Percentiles rank a stretch among this genome's conserved stretches.
These are phyloP conservation scores for Asteroscopus sphinx DNA, from an alignment of 2,888 invertebrate species.

Conservation along the genomic window DNA sequence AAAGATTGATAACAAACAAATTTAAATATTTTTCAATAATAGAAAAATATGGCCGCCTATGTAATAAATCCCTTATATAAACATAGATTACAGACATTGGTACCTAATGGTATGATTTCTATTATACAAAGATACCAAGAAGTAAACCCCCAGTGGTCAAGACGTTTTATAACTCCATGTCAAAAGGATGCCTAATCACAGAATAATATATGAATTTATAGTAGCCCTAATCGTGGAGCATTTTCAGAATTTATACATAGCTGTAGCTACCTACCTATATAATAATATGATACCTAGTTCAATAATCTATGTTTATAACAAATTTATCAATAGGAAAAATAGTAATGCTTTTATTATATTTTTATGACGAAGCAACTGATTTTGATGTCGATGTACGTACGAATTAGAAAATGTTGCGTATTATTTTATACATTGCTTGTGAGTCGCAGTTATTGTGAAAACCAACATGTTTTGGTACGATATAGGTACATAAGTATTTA, in stretches of 20 bases:
- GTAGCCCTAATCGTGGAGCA: neutral
- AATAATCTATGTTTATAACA: conserved; percentile 9
- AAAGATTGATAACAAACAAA: no score
- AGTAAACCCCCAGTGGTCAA: neutral
- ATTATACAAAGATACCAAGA: neutral
- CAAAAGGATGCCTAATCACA: neutral
- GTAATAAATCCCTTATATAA: conserved; percentile 11
- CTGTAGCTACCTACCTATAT: neutral
- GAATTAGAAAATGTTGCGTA: conserved; percentile 1
- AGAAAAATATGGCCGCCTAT: neutral
- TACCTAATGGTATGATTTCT: neutral
- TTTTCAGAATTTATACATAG: neutral
- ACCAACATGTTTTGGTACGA: no score
- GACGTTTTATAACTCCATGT: neutral
- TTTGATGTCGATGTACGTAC: conserved; percentile 8
- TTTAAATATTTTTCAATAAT: neutral
- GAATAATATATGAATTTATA: conserved; percentile 12
- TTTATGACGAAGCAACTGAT: conserved; percentile 15
- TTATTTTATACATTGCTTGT: neutral
- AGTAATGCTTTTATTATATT: conserved; percentile 10
- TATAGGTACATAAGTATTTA: no score
- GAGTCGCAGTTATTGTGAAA: no score
- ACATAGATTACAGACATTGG: conserved; percentile 8
- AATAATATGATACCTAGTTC: conserved; percentile 21
- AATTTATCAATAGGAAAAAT: conserved; percentile 12